Evolutionary conservation across 1,140 invertebrate species (phyloP), one percentile per base, ranked within the genome.

Genomic region (Samia ricini): DNA sequence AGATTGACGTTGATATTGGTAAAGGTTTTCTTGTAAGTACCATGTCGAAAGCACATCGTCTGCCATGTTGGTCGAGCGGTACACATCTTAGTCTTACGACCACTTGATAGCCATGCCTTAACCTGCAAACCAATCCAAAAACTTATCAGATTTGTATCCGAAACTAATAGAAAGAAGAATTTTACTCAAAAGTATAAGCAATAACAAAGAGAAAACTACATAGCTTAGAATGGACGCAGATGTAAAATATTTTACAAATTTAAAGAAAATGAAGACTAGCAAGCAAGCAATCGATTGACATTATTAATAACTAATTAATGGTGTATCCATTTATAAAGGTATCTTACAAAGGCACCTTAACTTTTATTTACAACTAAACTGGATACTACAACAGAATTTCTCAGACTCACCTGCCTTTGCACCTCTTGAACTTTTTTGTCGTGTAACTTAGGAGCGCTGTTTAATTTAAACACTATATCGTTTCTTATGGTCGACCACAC

Each of bases 11-110:
- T 81, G 42, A 97, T 93, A 60, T 95, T 94, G 56, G 92, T 92
- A 77, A 94, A 92, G 2, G 89, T 93, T 10, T 93, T 92, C 89
- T 97, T 97, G 88, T 97, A 97, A 6, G 91, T 77, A 1, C 93
- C 93, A 49, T 91, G 89, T 36, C 95, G 88, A 71, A 97, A 95
- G 21, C 94, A 95, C 88, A 97, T 95, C 12, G 95, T 95, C 82
- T 95, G 94, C 95, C 95, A 97, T 1, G 95, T 94, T 1, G 96
- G 95, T 20, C 96, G 84, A 0, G 94, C 94, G 1, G 96, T 97
- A 74, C 96, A 94, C 92, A 97, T 94, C 55, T 88, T 91, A 7
- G 78, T 91, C 51, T 88, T 88, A 64, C 91, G 89, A 1, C 94
- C 95, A 33, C 90, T 84, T 21, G 85, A 71, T 36, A 90, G 90